Evolutionary conservation across 2,113 vertebrate species (phyloP).

Genomic region (Varanus salvator): DNA sequence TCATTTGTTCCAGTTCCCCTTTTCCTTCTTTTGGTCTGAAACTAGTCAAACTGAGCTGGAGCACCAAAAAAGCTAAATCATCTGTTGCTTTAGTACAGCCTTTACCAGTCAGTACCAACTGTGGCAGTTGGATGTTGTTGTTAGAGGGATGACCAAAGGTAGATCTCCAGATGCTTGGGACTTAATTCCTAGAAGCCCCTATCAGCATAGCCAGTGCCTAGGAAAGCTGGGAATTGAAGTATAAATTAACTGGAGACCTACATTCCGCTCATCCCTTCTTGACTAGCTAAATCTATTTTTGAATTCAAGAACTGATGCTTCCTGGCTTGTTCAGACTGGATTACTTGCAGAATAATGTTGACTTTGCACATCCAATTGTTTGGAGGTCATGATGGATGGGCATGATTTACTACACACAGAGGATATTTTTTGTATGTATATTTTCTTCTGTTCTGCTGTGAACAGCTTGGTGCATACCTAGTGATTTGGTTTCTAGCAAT

Average conservation of each 20-base stretch:
- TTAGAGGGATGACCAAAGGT: too few species aligned
- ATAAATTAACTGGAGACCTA: too few species aligned
- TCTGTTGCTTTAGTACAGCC: conserved; percentile 27
- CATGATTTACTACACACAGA: conserved; percentile 37
- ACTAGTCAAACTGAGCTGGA: conserved; percentile 1
- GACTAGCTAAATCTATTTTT: conserved; percentile 30
- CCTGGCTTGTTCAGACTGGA: conserved; percentile 7
- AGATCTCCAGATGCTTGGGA: too few species aligned
- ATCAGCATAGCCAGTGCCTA: too few species aligned
- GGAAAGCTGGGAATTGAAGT: too few species aligned
- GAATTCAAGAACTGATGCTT: background rate
- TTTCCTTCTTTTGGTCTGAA: background rate
- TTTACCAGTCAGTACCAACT: too few species aligned
- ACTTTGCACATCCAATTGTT: conserved; percentile 58
- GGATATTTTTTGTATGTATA: conserved; percentile 23
- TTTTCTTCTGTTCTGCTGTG: background rate
- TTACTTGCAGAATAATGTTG: conserved; percentile 36
- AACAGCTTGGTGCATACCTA: conserved; percentile 6
- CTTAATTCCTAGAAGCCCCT: too few species aligned
- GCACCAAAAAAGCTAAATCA: conserved; percentile 2
- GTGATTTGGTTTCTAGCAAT: conserved; percentile 5
- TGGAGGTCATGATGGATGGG: conserved; percentile 38
- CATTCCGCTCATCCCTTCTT: too few species aligned
- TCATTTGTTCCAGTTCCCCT: conserved; percentile 21
- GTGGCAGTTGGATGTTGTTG: too few species aligned